phyloP scores from a whole-genome alignment of 2,113 vertebrate genomes.

The Phyllostomus discolor region DNA sequence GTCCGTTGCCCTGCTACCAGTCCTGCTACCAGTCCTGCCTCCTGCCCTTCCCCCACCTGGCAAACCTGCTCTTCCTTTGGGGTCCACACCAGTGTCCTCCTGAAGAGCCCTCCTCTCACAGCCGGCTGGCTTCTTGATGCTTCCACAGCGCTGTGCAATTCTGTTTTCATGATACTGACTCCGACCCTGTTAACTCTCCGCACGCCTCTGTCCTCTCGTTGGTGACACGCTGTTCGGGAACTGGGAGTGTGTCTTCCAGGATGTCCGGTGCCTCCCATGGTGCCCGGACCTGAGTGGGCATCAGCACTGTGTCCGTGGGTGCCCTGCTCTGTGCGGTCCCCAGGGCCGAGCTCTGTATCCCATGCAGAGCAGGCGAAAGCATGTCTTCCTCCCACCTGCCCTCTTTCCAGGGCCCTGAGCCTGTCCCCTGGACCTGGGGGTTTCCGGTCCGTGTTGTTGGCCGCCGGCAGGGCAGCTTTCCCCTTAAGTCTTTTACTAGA shows the following conservation, averaged over 20 bases:
- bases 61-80: background rate
- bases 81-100: background rate
- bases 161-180: fast-evolving
- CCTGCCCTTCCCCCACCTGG: background rate
- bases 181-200: background rate
- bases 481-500: background rate
- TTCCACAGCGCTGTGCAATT: background rate
- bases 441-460: fast-evolving
- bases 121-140: background rate
- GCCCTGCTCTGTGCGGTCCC: background rate
- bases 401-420: fast-evolving
- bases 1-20: background rate
- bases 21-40: background rate
- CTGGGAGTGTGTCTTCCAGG: background rate
- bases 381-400: background rate
- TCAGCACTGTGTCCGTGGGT: background rate
- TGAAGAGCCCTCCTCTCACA: background rate
- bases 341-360: background rate
- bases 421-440: background rate
- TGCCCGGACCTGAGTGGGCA: background rate
- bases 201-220: background rate
- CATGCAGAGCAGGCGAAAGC: fast-evolving
- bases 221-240: background rate
- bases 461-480: background rate
- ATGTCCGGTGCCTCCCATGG: background rate